Evolutionary conservation across 2,888 invertebrate genomes (phyloP), one percentile per base, ranked within the genome.

Genomic region (Melieria crassipennis): DNA sequence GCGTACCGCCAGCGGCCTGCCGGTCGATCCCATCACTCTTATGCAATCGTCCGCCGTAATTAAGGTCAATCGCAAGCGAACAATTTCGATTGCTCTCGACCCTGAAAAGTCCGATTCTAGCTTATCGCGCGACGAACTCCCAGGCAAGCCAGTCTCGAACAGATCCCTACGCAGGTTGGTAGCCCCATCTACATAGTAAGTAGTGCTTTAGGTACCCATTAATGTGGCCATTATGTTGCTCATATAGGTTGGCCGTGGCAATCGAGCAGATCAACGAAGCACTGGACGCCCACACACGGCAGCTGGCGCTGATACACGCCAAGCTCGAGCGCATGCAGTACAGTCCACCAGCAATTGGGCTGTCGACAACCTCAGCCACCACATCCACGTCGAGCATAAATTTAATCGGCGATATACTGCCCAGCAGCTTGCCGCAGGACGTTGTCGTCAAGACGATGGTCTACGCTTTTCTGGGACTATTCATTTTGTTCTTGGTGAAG

Each of bases 1-100:
- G 79, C 89, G 92, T 75, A 91, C 92, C 48, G 89, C 91, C 64
- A 92, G 92, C 83, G 91, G 93, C 75, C 89, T 92, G 71, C 92
- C 92, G 79, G 89, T 91, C 67, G 91, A 91, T 74, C 89, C 89
- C 62, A 78, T 88, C 74, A 86, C 87, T 75, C 80, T 88, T 75
- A 81, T 88, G 73, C 87, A 88, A 63, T 87, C 89, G 16, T 86
- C 88, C 71, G 76, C 89, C 88, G 79, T 83, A 88, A 69, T 80
- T 70, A 79, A 79, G 71, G 73, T 77, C 56, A 77, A 77, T 74
- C 78, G 77, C 46, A 74, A 71, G 70, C 87, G 89, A 57, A 86
- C 89, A 66, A 71, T 76, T 58, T 62, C 74, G 55, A 75, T 81
- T 16, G 75, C 76, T 42, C 89, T 89, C 77, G 88, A 88, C 67